These are phyloP conservation scores for Temnothorax longispinosus DNA, from an alignment of 1,140 invertebrate genomes.

Conservation along the genomic window DNA sequence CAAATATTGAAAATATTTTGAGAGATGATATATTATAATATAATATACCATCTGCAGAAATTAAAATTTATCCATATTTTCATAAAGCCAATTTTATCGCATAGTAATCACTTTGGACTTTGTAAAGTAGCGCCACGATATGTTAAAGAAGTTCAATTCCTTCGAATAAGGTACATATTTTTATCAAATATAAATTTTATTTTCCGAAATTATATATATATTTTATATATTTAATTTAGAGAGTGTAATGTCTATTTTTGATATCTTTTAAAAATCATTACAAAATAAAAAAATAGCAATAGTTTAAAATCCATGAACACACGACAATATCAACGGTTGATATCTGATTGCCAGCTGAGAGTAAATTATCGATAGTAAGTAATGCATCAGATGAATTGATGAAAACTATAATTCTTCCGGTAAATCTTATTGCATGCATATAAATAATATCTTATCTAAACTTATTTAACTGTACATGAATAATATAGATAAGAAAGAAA, in stretches of 20 bases:
- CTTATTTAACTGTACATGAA: neutral
- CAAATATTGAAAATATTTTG: neutral
- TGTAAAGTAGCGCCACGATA: neutral
- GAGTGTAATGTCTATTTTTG: neutral
- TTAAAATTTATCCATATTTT: slow-evolving; percentile 12
- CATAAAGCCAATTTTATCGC: neutral
- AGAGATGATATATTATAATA: neutral
- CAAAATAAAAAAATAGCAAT: neutral
- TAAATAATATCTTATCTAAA: too few species aligned
- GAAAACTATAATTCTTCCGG: neutral
- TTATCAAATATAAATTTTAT: neutral
- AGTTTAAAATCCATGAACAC: neutral
- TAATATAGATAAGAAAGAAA: neutral
- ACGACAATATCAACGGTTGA: slow-evolving; percentile 6
- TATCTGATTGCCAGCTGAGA: neutral
- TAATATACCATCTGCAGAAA: neutral
- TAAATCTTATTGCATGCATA: neutral
- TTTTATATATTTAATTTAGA: neutral
- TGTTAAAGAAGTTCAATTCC: neutral
- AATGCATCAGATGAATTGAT: neutral
- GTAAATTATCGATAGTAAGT: slow-evolving; percentile 23
- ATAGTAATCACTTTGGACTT: neutral
- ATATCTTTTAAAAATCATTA: neutral
- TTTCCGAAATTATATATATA: neutral
- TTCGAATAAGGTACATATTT: neutral